Conservation (phyloP, 1,140 invertebrate genomes). For the Formica exsecta region DNA sequence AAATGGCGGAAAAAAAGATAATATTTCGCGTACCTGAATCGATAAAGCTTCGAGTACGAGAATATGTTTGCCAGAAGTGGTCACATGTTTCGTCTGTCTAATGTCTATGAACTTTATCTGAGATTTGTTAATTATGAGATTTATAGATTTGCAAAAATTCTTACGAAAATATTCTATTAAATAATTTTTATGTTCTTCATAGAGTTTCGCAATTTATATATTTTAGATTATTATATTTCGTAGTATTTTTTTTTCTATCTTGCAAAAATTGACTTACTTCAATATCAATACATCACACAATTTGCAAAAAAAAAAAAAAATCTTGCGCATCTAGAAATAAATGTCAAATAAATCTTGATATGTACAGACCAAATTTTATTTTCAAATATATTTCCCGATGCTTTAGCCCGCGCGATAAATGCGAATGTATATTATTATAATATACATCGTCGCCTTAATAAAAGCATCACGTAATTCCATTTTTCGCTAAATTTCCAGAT, state of each 20-base stretch:
- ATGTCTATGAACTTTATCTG: background rate
- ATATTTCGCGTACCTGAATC: conserved; percentile 22
- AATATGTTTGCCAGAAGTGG: background rate
- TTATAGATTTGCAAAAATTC: background rate
- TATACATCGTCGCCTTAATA: conserved; percentile 59
- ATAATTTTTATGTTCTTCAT: background rate
- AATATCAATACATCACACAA: background rate
- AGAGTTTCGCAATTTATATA: background rate
- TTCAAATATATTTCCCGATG: conserved; percentile 49
- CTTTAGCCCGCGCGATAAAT: conserved; percentile 44
- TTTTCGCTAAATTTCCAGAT: conserved; percentile 54
- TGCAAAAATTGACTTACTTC: background rate
- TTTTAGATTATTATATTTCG: conserved; percentile 5
- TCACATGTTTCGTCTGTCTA: background rate
- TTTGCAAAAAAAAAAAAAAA: background rate
- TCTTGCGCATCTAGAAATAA: conserved; percentile 26
- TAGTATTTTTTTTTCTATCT: background rate
- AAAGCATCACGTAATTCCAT: conserved; percentile 60
- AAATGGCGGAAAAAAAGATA: conserved; percentile 24
- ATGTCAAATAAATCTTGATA: conserved; percentile 55
- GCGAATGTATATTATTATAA: conserved; percentile 58
- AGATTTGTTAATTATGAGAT: background rate
- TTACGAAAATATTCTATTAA: background rate
- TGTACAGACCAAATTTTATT: conserved; percentile 41
- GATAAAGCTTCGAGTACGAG: no score